Conservation (phyloP, 2,888 invertebrate species). For the Drymonia ruficornis region DNA sequence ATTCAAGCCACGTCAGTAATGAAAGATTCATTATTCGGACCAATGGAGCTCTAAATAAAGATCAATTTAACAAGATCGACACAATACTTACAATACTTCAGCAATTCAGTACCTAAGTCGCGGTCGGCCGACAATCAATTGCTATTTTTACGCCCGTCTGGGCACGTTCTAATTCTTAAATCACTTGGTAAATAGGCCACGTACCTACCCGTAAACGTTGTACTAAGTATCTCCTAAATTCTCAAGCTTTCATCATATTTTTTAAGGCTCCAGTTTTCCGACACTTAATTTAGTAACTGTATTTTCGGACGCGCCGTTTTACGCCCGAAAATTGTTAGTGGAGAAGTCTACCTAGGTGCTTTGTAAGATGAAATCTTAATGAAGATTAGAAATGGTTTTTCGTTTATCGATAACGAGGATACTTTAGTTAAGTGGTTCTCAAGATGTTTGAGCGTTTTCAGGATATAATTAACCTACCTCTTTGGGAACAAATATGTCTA, state of each 20-base stretch:
- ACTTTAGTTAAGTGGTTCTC: neutral
- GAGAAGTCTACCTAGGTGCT: neutral
- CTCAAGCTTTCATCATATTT: slow-evolving; percentile 4
- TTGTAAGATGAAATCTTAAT: neutral
- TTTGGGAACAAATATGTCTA: too few species aligned
- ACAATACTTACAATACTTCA: slow-evolving; percentile 2
- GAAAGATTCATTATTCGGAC: slow-evolving; percentile 1
- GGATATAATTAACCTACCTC: too few species aligned
- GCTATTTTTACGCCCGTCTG: slow-evolving; percentile 32
- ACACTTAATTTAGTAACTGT: neutral
- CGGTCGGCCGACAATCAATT: slow-evolving; percentile 19
- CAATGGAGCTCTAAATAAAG: slow-evolving; percentile 2
- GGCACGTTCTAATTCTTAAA: slow-evolving; percentile 33
- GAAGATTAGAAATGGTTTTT: neutral
- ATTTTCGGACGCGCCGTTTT: neutral
- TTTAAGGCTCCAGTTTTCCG: neutral
- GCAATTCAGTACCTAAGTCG: slow-evolving; percentile 1
- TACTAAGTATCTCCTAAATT: slow-evolving; percentile 6
- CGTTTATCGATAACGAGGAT: neutral
- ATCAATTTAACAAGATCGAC: neutral
- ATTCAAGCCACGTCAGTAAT: slow-evolving; percentile 21
- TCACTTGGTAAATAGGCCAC: slow-evolving; percentile 26
- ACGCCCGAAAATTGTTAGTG: neutral
- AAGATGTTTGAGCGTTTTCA: neutral
- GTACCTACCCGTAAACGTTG: slow-evolving; percentile 22